A percentile compares a stretch with the other conserved stretches of the same genome.
Conservation (phyloP, 2,888 invertebrate genomes). For the Agonopterix subpropinquella region DNA sequence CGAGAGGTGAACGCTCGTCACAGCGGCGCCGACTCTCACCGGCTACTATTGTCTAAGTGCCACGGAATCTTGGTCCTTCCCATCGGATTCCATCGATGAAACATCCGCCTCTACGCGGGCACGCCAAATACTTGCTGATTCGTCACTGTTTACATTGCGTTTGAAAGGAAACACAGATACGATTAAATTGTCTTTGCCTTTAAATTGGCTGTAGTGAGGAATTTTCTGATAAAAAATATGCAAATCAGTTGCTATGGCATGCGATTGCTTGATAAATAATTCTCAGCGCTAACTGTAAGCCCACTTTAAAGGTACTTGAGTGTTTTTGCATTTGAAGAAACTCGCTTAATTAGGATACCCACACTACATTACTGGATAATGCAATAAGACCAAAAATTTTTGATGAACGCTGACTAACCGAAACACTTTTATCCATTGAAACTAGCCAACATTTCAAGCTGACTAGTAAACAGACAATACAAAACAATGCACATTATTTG, state of each 20-base stretch:
- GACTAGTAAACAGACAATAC: slow-evolving; percentile 1
- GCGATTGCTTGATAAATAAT: slow-evolving; percentile 39
- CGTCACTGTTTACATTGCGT: slow-evolving; percentile 46
- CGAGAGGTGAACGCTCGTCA: slow-evolving; percentile 73
- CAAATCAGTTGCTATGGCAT: slow-evolving; percentile 27
- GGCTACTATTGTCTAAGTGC: slow-evolving; percentile 72
- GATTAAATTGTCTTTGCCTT: slow-evolving; percentile 36
- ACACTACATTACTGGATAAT: too few relatives aligned
- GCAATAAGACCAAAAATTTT: too few relatives aligned
- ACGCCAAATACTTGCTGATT: slow-evolving; percentile 48
- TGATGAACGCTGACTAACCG: too few relatives aligned
- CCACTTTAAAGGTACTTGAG: slow-evolving; percentile 1
- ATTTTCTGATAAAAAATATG: slow-evolving; percentile 23
- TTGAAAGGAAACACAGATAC: slow-evolving; percentile 52
- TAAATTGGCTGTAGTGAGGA: slow-evolving; percentile 16
- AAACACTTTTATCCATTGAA: neutral
- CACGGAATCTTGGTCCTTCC: slow-evolving; percentile 73
- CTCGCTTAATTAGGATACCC: slow-evolving; percentile 1
- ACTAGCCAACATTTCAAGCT: neutral
- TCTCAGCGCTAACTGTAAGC: slow-evolving; percentile 46
- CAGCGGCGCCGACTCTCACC: slow-evolving; percentile 72
- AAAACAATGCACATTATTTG: slow-evolving; percentile 5
- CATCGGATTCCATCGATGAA: slow-evolving; percentile 65
- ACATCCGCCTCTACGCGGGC: slow-evolving; percentile 62
- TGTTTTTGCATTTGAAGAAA: slow-evolving; percentile 5